Base-by-base conservation (phyloP, 2,113 vertebrate species). In the Copsychus sechellarum region DNA sequence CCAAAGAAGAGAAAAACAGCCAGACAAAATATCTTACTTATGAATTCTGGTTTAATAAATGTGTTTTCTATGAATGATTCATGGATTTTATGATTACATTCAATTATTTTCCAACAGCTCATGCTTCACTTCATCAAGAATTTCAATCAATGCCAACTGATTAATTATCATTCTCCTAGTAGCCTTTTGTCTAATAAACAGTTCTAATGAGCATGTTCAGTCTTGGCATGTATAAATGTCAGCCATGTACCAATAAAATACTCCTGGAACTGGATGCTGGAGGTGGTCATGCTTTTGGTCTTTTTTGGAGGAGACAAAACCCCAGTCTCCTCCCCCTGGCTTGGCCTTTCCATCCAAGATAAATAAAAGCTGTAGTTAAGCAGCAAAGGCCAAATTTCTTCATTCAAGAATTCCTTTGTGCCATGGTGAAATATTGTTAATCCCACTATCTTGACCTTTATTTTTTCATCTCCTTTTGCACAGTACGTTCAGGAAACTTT, bases 81-180 rank as follows among this genome's bases (percentile, higher is more conserved):
- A 98, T 98, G 95, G 93, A 91, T 88, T 96, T 92, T 95, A 90
- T 97, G 97, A 98, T 97, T 96, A 92, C 93, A 96, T 96, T 98
- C 96, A 97, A 97, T 98, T 98, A 97, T 97, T 97, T 97, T 96
- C 97, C 93, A 96, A 95, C 93, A 96, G 95, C 95, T 97, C 96
- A 95, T 96, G 96, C 96, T 98, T 98, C 97, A 97, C 98, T 97
- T 96, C 95, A 96, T 98, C 96, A 97, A 96, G 95, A 96, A 94
- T 93, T 94, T 97, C 96, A 92, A 80, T 98, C 97, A 97, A 89
- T 95, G 95, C 96, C 97, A 97, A 58, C 95, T 96, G 97, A 97
- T 97, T 98, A 97, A 97, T 98, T 97, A 97, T 94, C 96, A 78
- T 83, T 92, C 85, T 72, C 64, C 92, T 54, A 88, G 92, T 96